A percentile compares a stretch with the other conserved stretches of the same genome.
These are phyloP conservation scores for Himantopus leucocephalus DNA, from an alignment of 2,113 vertebrate species.

Conservation along the genomic window DNA sequence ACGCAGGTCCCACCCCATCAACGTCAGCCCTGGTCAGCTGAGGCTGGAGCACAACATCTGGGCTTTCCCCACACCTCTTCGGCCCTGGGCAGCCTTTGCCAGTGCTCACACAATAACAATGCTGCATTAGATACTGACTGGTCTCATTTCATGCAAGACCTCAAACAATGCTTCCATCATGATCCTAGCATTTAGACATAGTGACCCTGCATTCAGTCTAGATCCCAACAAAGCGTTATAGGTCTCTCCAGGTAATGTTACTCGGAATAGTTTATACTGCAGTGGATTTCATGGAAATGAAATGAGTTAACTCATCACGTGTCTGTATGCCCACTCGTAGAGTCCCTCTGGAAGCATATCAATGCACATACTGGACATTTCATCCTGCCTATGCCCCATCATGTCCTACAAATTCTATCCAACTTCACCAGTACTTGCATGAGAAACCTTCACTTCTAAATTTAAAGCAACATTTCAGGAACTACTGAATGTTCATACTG, in stretches of 20 bases:
- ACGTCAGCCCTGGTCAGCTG: neutral
- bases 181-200: neutral
- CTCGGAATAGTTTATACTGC: neutral
- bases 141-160: neutral
- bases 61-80: neutral
- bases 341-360: neutral
- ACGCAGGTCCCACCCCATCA: neutral
- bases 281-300: neutral
- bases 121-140: neutral
- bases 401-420: neutral
- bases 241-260: neutral
- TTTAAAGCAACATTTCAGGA: neutral
- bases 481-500: neutral
- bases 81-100: neutral
- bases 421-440: rapidly evolving
- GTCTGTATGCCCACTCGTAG: neutral
- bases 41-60: neutral
- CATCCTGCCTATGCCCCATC: neutral
- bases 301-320: neutral
- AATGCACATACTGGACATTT: neutral
- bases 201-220: neutral
- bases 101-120: neutral
- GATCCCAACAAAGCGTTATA: neutral
- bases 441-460: neutral
- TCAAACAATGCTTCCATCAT: neutral